Base-by-base conservation (phyloP, 2,797 vertebrate genomes). In the Sebastes diaconus region DNA sequence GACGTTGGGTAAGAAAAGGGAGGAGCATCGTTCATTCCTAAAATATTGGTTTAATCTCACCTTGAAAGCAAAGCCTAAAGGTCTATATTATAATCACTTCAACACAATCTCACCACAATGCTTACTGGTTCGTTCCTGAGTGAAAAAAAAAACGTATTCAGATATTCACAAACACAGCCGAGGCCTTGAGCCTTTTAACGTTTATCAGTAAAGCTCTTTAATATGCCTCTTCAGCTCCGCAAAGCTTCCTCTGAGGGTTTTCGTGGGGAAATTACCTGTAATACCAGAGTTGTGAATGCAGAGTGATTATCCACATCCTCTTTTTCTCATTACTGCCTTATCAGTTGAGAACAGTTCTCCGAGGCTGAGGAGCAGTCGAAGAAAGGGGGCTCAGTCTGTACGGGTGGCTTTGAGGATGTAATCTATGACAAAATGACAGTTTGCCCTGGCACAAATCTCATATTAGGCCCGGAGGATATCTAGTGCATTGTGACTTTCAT, bases 141-240 rank as follows among this genome's bases (percentile, higher is more conserved):
- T 70, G 24, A 71, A 76, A 89, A 77, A 77, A 77, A 82, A 80
- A 65, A 7, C 59, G 24, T 66, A 84, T 90, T 81, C 75, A 89
- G 89, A 94, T 89, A 90, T 90, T 92, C 84, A 82, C 88, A 93
- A 89, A 91, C 85, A 87, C 66, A 83, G 87, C 82, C 8, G 34
- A 87, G 90, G 90, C 94, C 87, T 84, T 87, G 84, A 93, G 93
- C 93, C 85, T 89, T 94, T 95, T 92, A 93, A 90, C 86, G 61
- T 93, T 95, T 95, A 95, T 95, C 95, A 90, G 91, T 82, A 92
- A 94, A 94, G 93, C 92, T 94, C 90, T 95, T 95, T 94, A 95
- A 95, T 94, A 92, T 90, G 89, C 90, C 87, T 91, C 92, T 94
- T 94, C 91, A 95, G 89, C 90, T 88, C 79, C 4, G 69, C 81